Evolutionary conservation across 2,888 invertebrate species (phyloP).

Genomic region (Trachelus iudaicus): DNA sequence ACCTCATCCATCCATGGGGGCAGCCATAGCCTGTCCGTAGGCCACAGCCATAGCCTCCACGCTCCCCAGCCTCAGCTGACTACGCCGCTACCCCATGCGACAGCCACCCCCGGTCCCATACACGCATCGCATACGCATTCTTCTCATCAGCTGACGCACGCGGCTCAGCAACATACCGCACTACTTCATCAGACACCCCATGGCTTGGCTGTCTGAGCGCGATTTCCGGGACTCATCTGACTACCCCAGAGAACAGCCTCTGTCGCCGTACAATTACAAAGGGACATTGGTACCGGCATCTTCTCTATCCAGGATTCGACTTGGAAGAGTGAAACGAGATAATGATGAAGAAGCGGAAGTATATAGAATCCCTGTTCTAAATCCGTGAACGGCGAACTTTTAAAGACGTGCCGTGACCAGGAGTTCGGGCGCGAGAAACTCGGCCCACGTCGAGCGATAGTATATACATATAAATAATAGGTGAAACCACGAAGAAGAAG

Average conservation of each 20-base stretch:
- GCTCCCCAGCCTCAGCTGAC: conserved; percentile 38
- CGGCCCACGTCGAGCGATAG: conserved; percentile 22
- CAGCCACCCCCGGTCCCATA: conserved; percentile 33
- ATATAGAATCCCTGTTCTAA: not conserved
- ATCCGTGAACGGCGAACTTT: not conserved
- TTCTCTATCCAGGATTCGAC: not conserved
- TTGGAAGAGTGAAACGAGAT: not conserved
- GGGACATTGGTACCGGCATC: not conserved
- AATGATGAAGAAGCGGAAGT: not conserved
- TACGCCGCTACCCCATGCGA: conserved; percentile 41
- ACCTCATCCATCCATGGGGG: conserved; percentile 40
- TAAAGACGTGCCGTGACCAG: not conserved
- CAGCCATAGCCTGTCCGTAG: conserved; percentile 65
- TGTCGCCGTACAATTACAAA: not conserved
- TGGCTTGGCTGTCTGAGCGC: conserved; percentile 58
- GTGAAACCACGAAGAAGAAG: conserved; percentile 22
- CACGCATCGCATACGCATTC: conserved; percentile 47
- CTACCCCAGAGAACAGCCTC: conserved; percentile 40
- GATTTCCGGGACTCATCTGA: conserved; percentile 4
- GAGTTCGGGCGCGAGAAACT: not conserved
- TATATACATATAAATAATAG: conserved; percentile 30
- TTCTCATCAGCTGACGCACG: conserved; percentile 56
- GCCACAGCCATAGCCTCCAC: conserved; percentile 50
- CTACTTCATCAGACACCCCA: conserved; percentile 60
- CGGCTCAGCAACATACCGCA: conserved; percentile 52